Conservation (phyloP, 1,140 invertebrate species). For the Leptinotarsa lineolata region DNA sequence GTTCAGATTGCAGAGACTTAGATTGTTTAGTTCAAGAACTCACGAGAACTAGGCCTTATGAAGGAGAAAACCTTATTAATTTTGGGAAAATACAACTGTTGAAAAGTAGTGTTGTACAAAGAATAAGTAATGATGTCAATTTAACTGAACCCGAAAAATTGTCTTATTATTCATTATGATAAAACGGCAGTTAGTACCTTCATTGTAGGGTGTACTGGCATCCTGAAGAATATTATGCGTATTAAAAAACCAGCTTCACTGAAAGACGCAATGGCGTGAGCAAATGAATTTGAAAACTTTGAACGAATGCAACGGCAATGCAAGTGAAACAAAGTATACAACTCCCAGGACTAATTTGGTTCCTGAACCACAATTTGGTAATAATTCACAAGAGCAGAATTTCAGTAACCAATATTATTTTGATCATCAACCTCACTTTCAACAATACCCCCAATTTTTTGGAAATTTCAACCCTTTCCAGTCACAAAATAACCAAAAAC, state of each 20-base stretch:
- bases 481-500: too few species aligned
- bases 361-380: too few species aligned
- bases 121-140: conserved; percentile 10
- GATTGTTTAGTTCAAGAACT: conserved; percentile 22
- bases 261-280: background rate
- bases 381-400: too few species aligned
- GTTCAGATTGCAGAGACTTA: conserved; percentile 16
- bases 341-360: background rate
- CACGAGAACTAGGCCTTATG: conserved; percentile 12
- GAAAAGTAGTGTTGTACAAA: conserved; percentile 13
- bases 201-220: conserved; percentile 11
- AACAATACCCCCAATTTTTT: too few species aligned
- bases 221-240: conserved; percentile 12
- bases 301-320: background rate
- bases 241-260: background rate
- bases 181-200: conserved; percentile 5
- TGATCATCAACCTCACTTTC: too few species aligned
- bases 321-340: background rate
- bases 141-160: background rate
- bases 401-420: too few species aligned
- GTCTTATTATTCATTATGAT: background rate
- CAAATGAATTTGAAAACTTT: background rate
- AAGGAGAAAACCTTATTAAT: conserved; percentile 10
- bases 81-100: conserved; percentile 24
- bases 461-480: too few species aligned